These are phyloP conservation scores for Drosophila dives DNA, from an alignment of 2,888 invertebrate genomes.

Conservation along the genomic window DNA sequence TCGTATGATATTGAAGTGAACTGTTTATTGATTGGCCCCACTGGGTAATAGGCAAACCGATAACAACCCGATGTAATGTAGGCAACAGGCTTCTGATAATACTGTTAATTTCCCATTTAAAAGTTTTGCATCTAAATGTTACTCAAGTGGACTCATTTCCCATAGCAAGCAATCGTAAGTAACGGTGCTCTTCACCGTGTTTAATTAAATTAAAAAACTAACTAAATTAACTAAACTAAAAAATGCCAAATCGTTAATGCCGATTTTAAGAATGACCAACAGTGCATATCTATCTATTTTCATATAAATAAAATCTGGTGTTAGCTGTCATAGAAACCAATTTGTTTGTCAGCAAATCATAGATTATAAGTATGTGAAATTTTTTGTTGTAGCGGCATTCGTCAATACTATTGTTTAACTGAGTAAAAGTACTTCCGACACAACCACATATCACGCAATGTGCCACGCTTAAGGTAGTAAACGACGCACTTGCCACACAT, in stretches of 20 bases:
- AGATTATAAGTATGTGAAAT: neutral
- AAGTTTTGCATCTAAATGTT: too few species aligned
- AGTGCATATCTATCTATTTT: neutral
- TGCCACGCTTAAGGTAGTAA: slow-evolving; percentile 10
- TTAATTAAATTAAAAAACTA: too few species aligned
- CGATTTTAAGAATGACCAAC: neutral
- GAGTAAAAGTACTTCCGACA: slow-evolving; percentile 3
- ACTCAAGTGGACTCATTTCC: too few species aligned
- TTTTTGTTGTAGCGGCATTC: slow-evolving; percentile 6
- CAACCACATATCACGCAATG: slow-evolving; percentile 25
- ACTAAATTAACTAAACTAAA: too few species aligned
- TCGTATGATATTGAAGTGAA: too few species aligned
- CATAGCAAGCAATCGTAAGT: too few species aligned
- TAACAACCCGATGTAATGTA: neutral
- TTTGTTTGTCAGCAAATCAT: neutral
- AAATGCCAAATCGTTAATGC: neutral
- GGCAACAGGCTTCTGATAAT: neutral
- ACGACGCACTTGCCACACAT: slow-evolving; percentile 27
- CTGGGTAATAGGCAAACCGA: neutral
- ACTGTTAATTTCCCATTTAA: neutral
- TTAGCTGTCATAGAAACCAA: neutral
- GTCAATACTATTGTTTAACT: slow-evolving; percentile 12
- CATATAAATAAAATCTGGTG: neutral
- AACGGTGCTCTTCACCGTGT: too few species aligned
- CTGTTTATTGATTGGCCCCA: neutral